Conservation (phyloP, 2,888 invertebrate species). For the Amaurobius ferox region DNA sequence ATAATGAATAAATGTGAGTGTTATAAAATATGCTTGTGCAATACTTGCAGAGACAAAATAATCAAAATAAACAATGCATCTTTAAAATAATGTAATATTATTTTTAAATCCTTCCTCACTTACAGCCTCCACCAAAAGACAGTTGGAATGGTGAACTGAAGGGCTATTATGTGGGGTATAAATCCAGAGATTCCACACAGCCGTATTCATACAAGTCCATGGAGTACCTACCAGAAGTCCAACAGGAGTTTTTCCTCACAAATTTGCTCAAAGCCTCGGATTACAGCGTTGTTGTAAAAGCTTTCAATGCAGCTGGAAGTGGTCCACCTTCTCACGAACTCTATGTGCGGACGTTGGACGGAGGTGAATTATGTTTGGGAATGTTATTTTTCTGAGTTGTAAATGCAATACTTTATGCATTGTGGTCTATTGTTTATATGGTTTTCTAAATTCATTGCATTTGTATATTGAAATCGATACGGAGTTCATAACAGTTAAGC, state of each 20-base stretch:
- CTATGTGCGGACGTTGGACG: slow-evolving; percentile 70
- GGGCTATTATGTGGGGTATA: slow-evolving; percentile 72
- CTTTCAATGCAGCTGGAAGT: slow-evolving; percentile 71
- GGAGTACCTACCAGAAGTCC: slow-evolving; percentile 57
- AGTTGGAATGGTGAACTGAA: slow-evolving; percentile 72
- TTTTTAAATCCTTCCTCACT: slow-evolving; percentile 9
- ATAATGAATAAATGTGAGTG: too few relatives aligned
- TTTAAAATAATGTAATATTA: too few relatives aligned
- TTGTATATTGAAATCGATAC: too few relatives aligned
- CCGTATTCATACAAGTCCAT: slow-evolving; percentile 72
- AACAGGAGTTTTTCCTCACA: slow-evolving; percentile 68
- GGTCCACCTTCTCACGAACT: slow-evolving; percentile 73
- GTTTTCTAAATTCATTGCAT: too few relatives aligned
- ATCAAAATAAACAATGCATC: too few relatives aligned
- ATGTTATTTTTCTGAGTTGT: neutral
- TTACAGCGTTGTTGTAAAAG: slow-evolving; percentile 72
- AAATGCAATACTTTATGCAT: neutral
- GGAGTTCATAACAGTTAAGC: too few relatives aligned
- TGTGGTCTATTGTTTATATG: neutral
- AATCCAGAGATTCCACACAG: slow-evolving; percentile 65
- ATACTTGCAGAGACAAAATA: too few relatives aligned
- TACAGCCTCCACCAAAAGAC: slow-evolving; percentile 70
- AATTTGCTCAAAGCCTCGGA: slow-evolving; percentile 67
- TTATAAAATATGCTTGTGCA: too few relatives aligned
- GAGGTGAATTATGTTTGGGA: too few relatives aligned